phyloP scores from a whole-genome alignment of 2,888 invertebrate species.

The Clusia tigrina region DNA sequence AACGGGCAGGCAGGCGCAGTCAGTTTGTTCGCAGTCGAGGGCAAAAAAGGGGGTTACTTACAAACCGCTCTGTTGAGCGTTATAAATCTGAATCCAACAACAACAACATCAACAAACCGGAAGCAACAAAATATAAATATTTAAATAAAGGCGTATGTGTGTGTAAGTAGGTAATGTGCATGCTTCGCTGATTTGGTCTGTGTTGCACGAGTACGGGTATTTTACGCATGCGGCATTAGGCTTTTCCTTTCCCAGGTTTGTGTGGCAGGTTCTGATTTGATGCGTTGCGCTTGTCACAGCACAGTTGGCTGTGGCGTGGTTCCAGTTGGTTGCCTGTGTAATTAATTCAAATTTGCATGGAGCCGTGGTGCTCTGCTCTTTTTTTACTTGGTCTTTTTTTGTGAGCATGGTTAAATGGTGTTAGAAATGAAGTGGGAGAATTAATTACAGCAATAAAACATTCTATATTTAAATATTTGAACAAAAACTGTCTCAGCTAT shows the following conservation, averaged over 20 bases:
- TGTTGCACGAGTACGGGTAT: background rate
- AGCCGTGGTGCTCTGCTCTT: conserved; percentile 28
- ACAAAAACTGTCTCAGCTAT: too few relatives aligned
- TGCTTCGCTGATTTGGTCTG: conserved; percentile 30
- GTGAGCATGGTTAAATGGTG: background rate
- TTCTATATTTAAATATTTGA: too few relatives aligned
- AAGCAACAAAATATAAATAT: conserved; percentile 23
- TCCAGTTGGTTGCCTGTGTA: conserved; percentile 32
- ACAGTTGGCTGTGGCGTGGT: conserved; percentile 19
- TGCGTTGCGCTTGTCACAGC: conserved; percentile 9
- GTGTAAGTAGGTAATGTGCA: conserved; percentile 20
- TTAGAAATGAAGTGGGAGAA: background rate
- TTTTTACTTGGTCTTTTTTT: conserved; percentile 27
- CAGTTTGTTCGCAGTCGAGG: background rate
- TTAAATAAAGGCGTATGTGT: conserved; percentile 10
- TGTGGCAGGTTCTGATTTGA: conserved; percentile 13
- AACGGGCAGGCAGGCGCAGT: conserved; percentile 22
- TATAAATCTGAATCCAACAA: conserved; percentile 16
- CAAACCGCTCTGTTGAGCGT: conserved; percentile 1
- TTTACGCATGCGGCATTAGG: background rate
- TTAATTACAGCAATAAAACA: too few relatives aligned
- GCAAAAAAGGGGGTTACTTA: too few relatives aligned
- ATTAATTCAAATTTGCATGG: conserved; percentile 35
- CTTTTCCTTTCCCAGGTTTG: background rate
- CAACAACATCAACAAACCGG: too few relatives aligned